These are phyloP conservation scores for Sebastes cheni DNA, from an alignment of 2,797 vertebrate species.

Conservation along the genomic window DNA sequence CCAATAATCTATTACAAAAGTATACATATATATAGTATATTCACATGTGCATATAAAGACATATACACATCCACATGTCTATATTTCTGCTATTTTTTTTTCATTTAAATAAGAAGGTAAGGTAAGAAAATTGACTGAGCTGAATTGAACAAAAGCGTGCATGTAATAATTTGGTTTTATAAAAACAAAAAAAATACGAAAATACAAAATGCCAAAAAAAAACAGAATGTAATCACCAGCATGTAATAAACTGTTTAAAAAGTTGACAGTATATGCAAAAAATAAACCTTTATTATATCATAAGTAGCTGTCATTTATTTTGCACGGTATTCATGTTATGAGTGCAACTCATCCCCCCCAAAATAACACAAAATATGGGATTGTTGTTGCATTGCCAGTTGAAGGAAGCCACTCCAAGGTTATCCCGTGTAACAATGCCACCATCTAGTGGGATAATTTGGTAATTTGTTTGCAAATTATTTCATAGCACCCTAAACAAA, in stretches of 20 bases:
- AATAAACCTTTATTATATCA: not conserved
- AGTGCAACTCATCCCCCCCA: not conserved
- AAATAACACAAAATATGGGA: not conserved
- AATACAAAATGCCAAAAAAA: not conserved
- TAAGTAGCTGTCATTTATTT: not conserved
- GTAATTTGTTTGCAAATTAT: not conserved
- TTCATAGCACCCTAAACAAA: not conserved
- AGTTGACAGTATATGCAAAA: not conserved
- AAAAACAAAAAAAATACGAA: not conserved
- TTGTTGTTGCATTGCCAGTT: not conserved
- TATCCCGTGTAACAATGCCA: conserved; percentile 7
- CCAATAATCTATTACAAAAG: too few species aligned
- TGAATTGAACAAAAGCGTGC: not conserved
- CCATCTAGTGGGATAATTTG: conserved; percentile 53
- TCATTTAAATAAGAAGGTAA: not conserved
- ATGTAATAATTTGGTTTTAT: not conserved
- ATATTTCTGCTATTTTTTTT: not conserved
- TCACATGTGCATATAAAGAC: too few species aligned
- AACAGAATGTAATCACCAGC: not conserved
- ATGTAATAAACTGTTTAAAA: not conserved
- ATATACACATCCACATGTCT: too few species aligned
- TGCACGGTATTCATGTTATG: not conserved
- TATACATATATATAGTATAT: too few species aligned
- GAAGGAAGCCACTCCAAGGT: not conserved
- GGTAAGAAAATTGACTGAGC: not conserved